Conservation (phyloP, 2,113 vertebrate genomes). For the Pseudonaja textilis region DNA sequence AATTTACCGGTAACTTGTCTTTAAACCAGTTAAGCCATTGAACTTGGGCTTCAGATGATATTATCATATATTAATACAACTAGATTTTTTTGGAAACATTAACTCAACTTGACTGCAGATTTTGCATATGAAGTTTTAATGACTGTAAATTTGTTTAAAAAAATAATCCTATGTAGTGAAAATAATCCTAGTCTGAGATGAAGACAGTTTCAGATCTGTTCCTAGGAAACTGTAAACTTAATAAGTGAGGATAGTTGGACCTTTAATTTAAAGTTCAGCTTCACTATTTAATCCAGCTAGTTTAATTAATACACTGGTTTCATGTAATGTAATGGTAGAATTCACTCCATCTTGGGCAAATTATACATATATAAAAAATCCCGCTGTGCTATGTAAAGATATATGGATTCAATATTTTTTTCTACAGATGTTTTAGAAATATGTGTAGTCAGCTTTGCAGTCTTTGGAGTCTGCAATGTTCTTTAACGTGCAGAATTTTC, state of each 20-base stretch:
- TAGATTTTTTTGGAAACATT: not conserved
- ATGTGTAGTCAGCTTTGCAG: not conserved
- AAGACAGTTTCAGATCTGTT: not conserved
- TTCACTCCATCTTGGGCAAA: not conserved
- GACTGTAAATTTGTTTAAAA: not conserved
- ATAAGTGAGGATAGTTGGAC: not conserved
- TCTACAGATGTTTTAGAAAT: not conserved
- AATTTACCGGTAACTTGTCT: not conserved
- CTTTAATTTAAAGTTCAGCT: not conserved
- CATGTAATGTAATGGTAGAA: not conserved
- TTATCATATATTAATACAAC: not conserved
- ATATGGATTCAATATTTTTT: not conserved
- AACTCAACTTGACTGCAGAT: not conserved
- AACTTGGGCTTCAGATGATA: not conserved
- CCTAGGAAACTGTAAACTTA: not conserved
- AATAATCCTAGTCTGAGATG: not conserved
- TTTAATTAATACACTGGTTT: not conserved
- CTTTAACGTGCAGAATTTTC: not conserved
- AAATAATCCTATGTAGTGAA: not conserved
- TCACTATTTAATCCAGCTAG: not conserved
- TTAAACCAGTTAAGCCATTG: not conserved
- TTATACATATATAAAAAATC: not conserved
- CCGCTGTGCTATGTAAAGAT: not conserved
- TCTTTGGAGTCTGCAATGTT: not conserved
- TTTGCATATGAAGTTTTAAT: not conserved